Conservation (phyloP, 2,113 vertebrate species). For the Microtus pennsylvanicus region DNA sequence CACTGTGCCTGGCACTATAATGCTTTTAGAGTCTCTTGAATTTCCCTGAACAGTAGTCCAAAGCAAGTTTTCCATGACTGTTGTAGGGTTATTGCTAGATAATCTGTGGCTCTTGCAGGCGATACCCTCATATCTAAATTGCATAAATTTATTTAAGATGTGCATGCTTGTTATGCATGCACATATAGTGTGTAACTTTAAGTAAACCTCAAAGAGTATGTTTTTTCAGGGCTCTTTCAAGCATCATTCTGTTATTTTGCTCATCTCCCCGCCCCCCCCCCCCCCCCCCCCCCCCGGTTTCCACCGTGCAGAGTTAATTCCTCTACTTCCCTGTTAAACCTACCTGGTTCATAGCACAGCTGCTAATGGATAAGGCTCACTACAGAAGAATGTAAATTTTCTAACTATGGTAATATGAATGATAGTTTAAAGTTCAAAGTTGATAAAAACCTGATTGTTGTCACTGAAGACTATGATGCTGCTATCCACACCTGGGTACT, state of each 20-base stretch:
- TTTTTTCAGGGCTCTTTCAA: not conserved
- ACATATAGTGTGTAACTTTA: not conserved
- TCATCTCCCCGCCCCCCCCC: rapidly evolving
- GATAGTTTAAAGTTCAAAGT: not conserved
- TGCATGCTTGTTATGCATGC: not conserved
- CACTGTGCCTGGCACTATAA: not conserved
- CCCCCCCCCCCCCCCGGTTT: rapidly evolving
- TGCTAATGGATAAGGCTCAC: not conserved
- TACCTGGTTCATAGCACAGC: not conserved
- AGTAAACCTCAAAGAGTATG: not conserved
- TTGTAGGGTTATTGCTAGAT: not conserved
- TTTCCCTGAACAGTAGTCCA: not conserved
- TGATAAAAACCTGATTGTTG: not conserved
- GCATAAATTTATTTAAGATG: not conserved
- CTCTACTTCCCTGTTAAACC: too few species aligned
- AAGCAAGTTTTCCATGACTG: not conserved
- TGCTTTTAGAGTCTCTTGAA: not conserved
- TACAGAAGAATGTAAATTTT: not conserved
- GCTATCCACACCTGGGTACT: not conserved
- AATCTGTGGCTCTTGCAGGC: rapidly evolving
- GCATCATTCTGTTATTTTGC: not conserved
- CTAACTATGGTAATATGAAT: not conserved
- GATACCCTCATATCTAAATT: too few species aligned
- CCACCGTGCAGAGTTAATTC: not conserved
- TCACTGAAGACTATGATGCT: not conserved